Conservation (phyloP, 2,797 vertebrate species). For the Podarcis siculus region DNA sequence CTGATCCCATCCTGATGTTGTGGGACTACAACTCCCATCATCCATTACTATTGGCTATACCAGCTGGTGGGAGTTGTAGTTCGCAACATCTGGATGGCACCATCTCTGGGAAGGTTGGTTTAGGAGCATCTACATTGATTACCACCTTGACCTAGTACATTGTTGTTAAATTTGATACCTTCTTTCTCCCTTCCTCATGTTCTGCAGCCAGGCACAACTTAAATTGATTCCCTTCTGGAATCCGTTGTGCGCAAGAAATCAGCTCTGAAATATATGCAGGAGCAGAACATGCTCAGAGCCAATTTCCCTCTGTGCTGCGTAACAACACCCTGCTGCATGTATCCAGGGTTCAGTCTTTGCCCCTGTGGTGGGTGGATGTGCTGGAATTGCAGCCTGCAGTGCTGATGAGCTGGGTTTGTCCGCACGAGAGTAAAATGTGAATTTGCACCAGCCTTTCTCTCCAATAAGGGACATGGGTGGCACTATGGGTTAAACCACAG, state of each 20-base stretch:
- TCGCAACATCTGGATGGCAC: too few species aligned
- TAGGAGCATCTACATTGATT: background rate
- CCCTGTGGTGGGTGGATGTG: background rate
- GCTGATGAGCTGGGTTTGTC: background rate
- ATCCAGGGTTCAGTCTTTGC: background rate
- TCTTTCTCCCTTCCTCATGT: background rate
- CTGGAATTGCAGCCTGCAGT: background rate
- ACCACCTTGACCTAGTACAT: background rate
- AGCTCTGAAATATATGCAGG: background rate
- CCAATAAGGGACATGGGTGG: too few species aligned
- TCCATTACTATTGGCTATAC: too few species aligned
- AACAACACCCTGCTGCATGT: background rate
- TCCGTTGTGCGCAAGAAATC: background rate
- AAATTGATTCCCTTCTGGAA: background rate
- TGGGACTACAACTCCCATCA: too few species aligned
- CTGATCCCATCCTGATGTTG: too few species aligned
- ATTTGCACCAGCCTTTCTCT: too few species aligned
- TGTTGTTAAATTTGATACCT: background rate
- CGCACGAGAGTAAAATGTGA: too few species aligned
- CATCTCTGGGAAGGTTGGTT: too few species aligned
- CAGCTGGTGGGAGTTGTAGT: too few species aligned
- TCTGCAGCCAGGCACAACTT: background rate
- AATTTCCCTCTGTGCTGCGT: background rate
- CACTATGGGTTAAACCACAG: too few species aligned
- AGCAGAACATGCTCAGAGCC: background rate